Conservation (phyloP, 2,797 vertebrate species). For the Amblyopsis hoosieri region DNA sequence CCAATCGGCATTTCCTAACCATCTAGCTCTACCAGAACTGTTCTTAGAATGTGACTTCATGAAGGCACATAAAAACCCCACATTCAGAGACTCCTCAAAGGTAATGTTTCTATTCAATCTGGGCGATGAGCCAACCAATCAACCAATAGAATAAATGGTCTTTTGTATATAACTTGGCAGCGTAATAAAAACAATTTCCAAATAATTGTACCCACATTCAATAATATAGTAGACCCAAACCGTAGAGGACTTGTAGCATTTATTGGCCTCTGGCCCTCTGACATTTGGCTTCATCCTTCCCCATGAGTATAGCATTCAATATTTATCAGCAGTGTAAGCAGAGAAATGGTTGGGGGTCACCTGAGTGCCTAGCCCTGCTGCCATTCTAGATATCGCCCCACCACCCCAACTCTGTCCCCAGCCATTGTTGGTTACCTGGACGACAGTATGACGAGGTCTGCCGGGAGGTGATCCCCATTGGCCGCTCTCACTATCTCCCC, state of each 20-base stretch:
- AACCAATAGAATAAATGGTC: constrained; percentile 25
- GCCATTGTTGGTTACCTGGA: constrained; percentile 85
- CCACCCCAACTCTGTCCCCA: constrained; percentile 50
- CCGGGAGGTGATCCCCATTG: constrained; percentile 99
- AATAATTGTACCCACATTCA: neutral
- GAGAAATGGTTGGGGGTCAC: constrained; percentile 15
- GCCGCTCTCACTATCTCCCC: constrained; percentile 98
- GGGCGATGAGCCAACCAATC: constrained; percentile 17
- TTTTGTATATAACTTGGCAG: constrained; percentile 6
- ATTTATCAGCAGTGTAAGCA: constrained; percentile 16
- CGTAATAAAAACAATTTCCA: constrained; percentile 19
- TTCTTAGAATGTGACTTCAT: constrained; percentile 65
- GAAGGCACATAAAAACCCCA: constrained; percentile 62
- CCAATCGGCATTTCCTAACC: no score
- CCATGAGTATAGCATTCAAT: constrained; percentile 21
- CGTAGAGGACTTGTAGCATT: constrained; percentile 8
- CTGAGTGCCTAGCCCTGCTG: constrained; percentile 17
- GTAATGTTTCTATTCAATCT: constrained; percentile 56
- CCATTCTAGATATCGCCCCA: neutral
- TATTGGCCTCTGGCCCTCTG: constrained; percentile 6
- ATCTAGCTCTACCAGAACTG: neutral
- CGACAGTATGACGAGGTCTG: constrained; percentile 99
- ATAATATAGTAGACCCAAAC: constrained; percentile 16
- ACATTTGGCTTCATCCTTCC: constrained; percentile 30
- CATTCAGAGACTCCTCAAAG: constrained; percentile 52